Base-by-base conservation (phyloP, 37 sponge, comb jelly and placozoan species). In the Hormiphora californensis region DNA sequence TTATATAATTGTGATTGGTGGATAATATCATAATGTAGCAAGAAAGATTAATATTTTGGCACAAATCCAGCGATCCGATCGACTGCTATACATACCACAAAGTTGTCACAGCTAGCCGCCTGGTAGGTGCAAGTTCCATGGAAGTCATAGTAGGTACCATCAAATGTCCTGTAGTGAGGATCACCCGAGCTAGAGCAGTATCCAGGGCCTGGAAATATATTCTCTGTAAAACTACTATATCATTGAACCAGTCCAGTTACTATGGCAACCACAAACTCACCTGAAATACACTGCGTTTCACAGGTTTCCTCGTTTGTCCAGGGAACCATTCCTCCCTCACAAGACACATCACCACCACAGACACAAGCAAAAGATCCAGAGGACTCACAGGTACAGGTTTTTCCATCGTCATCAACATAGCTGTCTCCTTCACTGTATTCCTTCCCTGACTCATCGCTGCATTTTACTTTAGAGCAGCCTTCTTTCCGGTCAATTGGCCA, bases 31-130 rank as follows among this genome's bases (percentile, higher is more conserved):
- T n/a, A n/a, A n/a, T n/a, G n/a, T n/a, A n/a, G n/a, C n/a, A n/a
- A n/a, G n/a, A n/a, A n/a, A n/a, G n/a, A n/a, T n/a, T n/a, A n/a
- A n/a, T n/a, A n/a, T n/a, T n/a, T n/a, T n/a, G n/a, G n/a, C n/a
- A n/a, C n/a, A n/a, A n/a, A n/a, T n/a, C n/a, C n/a, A n/a, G n/a
- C n/a, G n/a, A n/a, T n/a, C n/a, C n/a, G n/a, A n/a, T n/a, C n/a
- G n/a, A n/a, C n/a, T n/a, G n/a, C n/a, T n/a, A n/a, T n/a, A n/a
- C n/a, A 40, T 0, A 73, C 81, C n/a, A 15, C 46, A 41, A 73
- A 73, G 25, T 73, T 46, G 12, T 41, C 81, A 73, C 81, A 73
- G 44, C 81, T 73, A 11, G 81, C 81, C 19, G 81, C 81, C 35
- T 73, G 81, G 46, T 73, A 73, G 21, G 81, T 73, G 44, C 81